Evolutionary conservation across 2,888 invertebrate genomes (phyloP).

Genomic region (Xestoiulus laeticollis): DNA sequence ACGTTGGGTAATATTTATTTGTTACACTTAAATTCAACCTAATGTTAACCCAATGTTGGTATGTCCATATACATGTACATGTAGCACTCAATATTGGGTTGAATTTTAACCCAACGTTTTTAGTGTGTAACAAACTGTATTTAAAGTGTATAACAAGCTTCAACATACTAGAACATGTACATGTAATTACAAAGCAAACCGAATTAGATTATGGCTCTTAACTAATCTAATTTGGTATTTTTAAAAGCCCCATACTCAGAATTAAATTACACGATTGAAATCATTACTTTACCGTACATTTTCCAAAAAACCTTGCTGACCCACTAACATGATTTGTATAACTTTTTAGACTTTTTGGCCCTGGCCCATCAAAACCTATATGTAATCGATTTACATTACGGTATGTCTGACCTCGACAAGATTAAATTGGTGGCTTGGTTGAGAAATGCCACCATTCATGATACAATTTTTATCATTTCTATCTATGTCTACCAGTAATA

Average conservation of each 20-base stretch:
- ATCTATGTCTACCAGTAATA: neutral
- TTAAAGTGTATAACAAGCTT: too few relatives aligned
- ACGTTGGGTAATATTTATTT: too few relatives aligned
- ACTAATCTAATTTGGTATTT: neutral
- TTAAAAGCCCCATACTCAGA: neutral
- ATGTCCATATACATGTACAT: too few relatives aligned
- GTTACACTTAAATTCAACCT: too few relatives aligned
- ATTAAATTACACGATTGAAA: neutral
- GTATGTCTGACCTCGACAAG: neutral
- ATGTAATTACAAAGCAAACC: neutral
- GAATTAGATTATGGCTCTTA: neutral
- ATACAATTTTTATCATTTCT: neutral
- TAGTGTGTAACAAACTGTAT: too few relatives aligned
- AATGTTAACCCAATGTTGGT: too few relatives aligned
- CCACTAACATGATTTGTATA: neutral
- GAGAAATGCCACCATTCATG: neutral
- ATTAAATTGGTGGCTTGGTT: neutral
- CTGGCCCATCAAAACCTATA: neutral
- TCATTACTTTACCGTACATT: neutral
- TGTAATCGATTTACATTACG: neutral
- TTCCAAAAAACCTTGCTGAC: neutral
- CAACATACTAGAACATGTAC: neutral
- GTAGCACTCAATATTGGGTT: too few relatives aligned
- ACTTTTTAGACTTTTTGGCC: neutral
- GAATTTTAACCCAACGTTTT: too few relatives aligned